These are phyloP conservation scores for Columba livia DNA, from an alignment of 2,113 vertebrate genomes.

Conservation along the genomic window DNA sequence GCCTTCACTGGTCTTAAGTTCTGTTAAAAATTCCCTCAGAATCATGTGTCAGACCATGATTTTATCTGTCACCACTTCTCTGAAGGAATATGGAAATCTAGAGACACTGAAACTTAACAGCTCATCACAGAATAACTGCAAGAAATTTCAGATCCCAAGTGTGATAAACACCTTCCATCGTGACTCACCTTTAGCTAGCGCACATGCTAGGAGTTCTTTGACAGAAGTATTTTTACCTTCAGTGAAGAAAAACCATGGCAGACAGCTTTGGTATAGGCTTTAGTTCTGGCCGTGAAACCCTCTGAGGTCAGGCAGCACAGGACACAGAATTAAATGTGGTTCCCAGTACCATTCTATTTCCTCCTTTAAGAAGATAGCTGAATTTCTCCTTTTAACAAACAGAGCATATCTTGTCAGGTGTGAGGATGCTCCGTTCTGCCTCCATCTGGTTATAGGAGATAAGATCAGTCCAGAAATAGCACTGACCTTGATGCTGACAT, in stretches of 20 bases:
- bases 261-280: neutral
- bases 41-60: neutral
- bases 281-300: neutral
- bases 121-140: neutral
- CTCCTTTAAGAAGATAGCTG: neutral
- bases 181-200: conserved; percentile 26
- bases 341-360: neutral
- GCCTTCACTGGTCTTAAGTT: neutral
- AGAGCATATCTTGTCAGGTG: neutral
- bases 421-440: neutral
- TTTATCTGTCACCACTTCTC: neutral
- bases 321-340: neutral
- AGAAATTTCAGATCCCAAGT: conserved; percentile 1
- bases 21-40: neutral
- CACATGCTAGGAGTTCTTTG: neutral
- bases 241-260: neutral
- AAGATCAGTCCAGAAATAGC: neutral
- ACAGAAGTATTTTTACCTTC: neutral
- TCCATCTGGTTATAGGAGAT: neutral
- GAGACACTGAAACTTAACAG: neutral
- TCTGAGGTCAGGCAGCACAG: neutral
- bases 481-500: neutral
- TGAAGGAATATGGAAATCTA: neutral
- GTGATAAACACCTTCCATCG: conserved; percentile 8
- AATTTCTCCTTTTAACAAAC: neutral